Base-by-base conservation (phyloP, 2,797 vertebrate species). In the Macropodus opercularis region DNA sequence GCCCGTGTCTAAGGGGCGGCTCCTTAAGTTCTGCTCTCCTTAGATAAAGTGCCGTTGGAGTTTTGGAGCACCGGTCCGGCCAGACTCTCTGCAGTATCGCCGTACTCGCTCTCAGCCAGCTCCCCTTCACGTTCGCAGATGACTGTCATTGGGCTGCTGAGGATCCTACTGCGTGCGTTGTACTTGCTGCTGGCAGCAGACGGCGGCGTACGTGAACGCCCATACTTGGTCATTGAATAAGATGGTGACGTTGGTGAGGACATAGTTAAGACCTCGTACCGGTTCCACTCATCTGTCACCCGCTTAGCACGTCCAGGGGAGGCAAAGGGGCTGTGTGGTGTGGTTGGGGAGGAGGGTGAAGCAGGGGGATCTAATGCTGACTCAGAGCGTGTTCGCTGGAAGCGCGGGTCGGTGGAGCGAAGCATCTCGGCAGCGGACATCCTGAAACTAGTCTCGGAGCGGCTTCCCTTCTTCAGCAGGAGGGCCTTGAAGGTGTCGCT, bases 71-170 rank as follows among this genome's bases (percentile, higher is more conserved):
- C 32, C 5, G 72, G 55, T 23, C 50, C 35, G 2, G 70, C 52
- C 35, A 41, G 60, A 51, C 69, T 49, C 6, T 85, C 79, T 1
- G 75, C 60, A 0, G 71, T 48, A 6, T 89, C 86, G 18, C 69
- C 85, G 0, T 62, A 75, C 39, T 91, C 89, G 5, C 81, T 82
- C 69, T 93, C 93, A 0, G 82, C 77, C 59, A 85, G 60, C 73
- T 99, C 97, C 12, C 95, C 95, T 21, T 99, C 97, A 0, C 96
- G 94, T 78, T 99, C 98, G 0, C 96, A 95, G 85, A 99, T 99
- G 36, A 98, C 98, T 0, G 96, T 98, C 98, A 99, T 99, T 11
- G 98, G 97, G 87, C 96, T 98, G 92, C 98, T 98, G 79, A 95
- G 95, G 85, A 98, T 93, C n/a, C 98, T 92, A 85, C 91, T 93